Evolutionary conservation across 2,888 invertebrate genomes (phyloP).

Genomic region (Neoitamus cyanurus): DNA sequence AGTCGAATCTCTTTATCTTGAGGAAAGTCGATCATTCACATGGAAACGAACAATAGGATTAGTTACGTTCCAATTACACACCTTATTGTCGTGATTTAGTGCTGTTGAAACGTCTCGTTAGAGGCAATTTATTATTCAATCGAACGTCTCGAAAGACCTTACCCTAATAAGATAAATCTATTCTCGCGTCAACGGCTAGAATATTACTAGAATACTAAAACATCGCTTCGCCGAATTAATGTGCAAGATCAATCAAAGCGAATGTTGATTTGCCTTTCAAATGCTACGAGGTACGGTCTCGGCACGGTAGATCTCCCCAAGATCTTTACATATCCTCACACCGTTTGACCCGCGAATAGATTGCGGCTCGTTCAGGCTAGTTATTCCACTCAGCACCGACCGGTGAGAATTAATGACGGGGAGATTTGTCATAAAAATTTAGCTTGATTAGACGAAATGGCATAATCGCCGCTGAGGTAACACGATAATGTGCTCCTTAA

Average conservation of each 20-base stretch:
- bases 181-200: neutral
- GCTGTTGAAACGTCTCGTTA: neutral
- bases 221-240: neutral
- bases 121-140: neutral
- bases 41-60: neutral
- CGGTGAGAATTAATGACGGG: neutral
- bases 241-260: neutral
- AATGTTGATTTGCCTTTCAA: neutral
- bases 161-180: neutral
- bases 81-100: neutral
- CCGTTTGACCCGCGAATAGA: neutral
- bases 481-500: neutral
- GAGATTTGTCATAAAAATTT: conserved; percentile 10
- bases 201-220: neutral
- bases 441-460: neutral
- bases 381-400: neutral
- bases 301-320: neutral
- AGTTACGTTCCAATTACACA: neutral
- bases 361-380: neutral
- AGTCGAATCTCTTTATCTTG: too few species aligned
- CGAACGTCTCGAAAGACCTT: neutral
- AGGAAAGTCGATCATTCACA: neutral
- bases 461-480: neutral
- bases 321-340: neutral
- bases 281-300: neutral